Evolutionary conservation across 2,113 vertebrate species (phyloP).

Genomic region (Neogale vison): DNA sequence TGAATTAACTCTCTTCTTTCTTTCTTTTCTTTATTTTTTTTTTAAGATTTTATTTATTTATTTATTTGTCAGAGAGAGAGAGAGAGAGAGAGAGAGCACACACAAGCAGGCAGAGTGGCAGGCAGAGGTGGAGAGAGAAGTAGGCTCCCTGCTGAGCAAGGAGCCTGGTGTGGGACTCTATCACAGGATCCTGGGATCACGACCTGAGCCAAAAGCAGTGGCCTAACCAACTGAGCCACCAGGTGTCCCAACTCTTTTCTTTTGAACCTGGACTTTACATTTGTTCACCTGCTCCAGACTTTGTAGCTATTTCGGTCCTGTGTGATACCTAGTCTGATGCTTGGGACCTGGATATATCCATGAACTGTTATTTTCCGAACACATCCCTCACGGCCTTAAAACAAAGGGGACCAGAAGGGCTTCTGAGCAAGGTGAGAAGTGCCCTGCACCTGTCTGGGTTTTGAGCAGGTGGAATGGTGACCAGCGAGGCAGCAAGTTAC

Average conservation of each 20-base stretch:
- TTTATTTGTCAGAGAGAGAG: too few species aligned
- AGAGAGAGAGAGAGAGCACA: too few species aligned
- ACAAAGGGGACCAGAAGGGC: neutral
- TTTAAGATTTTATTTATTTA: too few species aligned
- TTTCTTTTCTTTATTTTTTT: neutral
- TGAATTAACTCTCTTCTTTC: neutral
- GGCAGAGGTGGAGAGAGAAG: too few species aligned
- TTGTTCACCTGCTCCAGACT: neutral
- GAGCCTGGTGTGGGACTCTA: too few species aligned
- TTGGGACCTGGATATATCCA: neutral
- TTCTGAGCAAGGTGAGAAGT: neutral
- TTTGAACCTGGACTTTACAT: neutral
- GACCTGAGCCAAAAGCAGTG: too few species aligned
- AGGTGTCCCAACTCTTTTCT: neutral
- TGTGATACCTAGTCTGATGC: neutral
- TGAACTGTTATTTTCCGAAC: conserved; percentile 3
- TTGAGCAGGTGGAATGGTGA: neutral
- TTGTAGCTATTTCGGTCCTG: neutral
- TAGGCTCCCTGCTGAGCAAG: too few species aligned
- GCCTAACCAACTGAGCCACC: too few species aligned
- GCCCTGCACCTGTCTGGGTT: neutral
- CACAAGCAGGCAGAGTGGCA: too few species aligned
- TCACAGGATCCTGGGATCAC: too few species aligned
- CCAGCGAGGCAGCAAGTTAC: neutral
- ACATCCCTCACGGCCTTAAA: neutral